Conservation (phyloP, 2,113 vertebrate species). For the Athene noctua region DNA sequence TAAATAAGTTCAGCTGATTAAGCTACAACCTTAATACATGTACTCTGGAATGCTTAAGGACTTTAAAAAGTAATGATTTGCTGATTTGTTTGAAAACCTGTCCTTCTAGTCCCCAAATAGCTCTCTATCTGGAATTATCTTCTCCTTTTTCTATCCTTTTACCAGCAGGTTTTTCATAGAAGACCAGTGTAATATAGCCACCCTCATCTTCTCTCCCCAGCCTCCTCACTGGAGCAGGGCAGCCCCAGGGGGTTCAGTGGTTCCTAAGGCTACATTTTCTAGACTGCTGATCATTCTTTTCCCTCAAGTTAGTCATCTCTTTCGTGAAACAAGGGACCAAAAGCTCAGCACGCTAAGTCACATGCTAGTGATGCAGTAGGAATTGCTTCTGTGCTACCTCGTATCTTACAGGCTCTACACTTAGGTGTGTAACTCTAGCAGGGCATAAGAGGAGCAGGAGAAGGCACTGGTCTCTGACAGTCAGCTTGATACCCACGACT, state of each 20-base stretch:
- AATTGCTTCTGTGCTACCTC: not conserved
- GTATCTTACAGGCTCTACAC: not conserved
- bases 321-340: not conserved
- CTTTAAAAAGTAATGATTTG: not conserved
- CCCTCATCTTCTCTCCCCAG: not conserved
- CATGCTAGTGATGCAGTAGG: rapidly evolving
- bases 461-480: not conserved
- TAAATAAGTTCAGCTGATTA: not conserved
- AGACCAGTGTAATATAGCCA: rapidly evolving
- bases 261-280: not conserved
- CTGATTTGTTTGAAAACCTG: not conserved
- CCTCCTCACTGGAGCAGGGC: not conserved
- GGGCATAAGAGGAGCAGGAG: not conserved
- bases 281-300: not conserved
- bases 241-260: not conserved
- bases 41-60: not conserved
- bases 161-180: not conserved
- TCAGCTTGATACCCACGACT: not conserved
- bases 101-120: not conserved
- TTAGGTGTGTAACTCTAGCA: too few species aligned
- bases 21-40: not conserved
- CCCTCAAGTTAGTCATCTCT: not conserved
- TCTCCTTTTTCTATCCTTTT: not conserved
- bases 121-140: not conserved
- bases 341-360: not conserved